phyloP scores from a whole-genome alignment of 2,113 vertebrate species.

The Podarcis cretensis region DNA sequence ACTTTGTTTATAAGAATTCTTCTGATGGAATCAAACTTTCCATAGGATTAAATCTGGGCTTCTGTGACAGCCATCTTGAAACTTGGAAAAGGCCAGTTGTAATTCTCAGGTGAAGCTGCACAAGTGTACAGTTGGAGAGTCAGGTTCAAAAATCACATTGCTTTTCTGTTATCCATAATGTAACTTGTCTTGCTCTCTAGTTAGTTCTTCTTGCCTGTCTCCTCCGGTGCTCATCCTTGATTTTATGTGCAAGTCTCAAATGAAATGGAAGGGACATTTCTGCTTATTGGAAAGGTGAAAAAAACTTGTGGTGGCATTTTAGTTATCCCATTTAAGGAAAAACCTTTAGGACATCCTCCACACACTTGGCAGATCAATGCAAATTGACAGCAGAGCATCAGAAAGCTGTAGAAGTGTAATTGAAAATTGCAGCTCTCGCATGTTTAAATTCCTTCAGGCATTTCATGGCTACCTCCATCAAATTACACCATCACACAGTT shows the following conservation, averaged over 20 bases:
- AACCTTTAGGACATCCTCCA: conserved; percentile 39
- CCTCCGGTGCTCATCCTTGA: conserved; percentile 15
- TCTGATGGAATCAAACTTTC: not conserved
- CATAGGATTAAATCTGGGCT: not conserved
- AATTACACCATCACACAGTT: conserved; percentile 26
- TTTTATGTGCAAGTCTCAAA: not conserved
- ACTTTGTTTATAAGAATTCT: not conserved
- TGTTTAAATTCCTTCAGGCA: conserved; percentile 42
- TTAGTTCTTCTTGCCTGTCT: not conserved
- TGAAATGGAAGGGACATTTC: conserved; percentile 16
- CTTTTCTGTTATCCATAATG: not conserved
- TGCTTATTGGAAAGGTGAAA: conserved; percentile 9
- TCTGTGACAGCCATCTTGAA: not conserved
- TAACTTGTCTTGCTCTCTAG: not conserved
- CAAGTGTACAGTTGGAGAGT: not conserved
- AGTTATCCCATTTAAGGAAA: conserved; percentile 31
- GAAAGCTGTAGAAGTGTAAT: conserved; percentile 1
- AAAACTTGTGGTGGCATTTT: conserved; percentile 5
- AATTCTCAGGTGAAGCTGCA: not conserved
- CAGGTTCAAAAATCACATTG: not conserved
- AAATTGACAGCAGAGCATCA: conserved; percentile 40
- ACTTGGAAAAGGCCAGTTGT: not conserved
- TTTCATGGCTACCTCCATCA: conserved; percentile 7
- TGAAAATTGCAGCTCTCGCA: conserved; percentile 20
- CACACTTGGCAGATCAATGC: not conserved